These are phyloP conservation scores for Dendropsophus ebraccatus DNA, from an alignment of 2,113 vertebrate genomes.

Conservation along the genomic window DNA sequence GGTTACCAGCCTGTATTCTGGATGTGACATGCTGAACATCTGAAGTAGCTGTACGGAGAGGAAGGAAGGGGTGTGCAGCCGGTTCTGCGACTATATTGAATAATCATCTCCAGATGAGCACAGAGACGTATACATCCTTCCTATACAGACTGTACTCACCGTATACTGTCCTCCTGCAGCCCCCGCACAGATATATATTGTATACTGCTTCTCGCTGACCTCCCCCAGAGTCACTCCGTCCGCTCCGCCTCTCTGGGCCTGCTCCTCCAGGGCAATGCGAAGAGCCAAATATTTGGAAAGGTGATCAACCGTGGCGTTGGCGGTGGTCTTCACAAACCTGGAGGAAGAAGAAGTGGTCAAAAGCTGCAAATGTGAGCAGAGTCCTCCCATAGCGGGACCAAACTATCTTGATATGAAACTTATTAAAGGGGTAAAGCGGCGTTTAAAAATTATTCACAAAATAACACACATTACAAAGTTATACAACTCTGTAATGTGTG, in stretches of 20 bases:
- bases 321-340: constrained; percentile 89
- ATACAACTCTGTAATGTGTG: too few relatives aligned
- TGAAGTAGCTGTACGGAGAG: too few relatives aligned
- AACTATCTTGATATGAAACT: too few relatives aligned
- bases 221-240: constrained; percentile 63
- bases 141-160: constrained; percentile 69
- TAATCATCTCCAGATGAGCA: background rate
- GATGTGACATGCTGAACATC: too few relatives aligned
- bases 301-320: constrained; percentile 88
- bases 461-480: too few relatives aligned
- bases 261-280: constrained; percentile 84
- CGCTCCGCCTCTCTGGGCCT: constrained; percentile 66
- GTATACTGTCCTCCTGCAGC: constrained; percentile 83
- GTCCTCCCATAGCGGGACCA: background rate
- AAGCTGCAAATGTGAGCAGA: background rate
- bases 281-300: constrained; percentile 89
- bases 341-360: background rate
- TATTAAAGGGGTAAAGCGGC: too few relatives aligned
- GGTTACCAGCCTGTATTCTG: too few relatives aligned
- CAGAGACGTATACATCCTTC: background rate
- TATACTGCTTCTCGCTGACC: constrained; percentile 88
- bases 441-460: too few relatives aligned
- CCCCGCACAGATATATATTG: constrained; percentile 82
- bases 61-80: too few relatives aligned
- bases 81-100: too few relatives aligned